Base-by-base conservation (phyloP, 2,888 invertebrate species). In the Oegoconia quadripuncta region DNA sequence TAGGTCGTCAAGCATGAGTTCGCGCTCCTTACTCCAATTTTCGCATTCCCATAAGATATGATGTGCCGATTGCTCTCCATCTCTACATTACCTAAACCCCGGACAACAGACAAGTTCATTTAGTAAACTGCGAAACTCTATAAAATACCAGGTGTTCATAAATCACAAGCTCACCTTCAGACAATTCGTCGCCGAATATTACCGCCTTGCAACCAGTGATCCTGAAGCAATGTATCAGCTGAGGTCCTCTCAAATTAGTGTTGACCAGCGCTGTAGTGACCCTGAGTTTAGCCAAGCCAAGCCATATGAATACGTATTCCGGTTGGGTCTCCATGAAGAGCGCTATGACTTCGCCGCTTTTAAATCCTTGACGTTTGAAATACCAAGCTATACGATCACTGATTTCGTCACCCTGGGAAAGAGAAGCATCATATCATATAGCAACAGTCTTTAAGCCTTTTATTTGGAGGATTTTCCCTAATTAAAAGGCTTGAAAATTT, bases 271-370 rank as follows among this genome's bases (percentile, higher is more conserved):
- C 97, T 0, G 95, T 92, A 2, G 93, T 87, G 0, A 95, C 90
- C 32, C 94, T 93, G 26, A 94, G 80, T 86, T 97, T 97, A 4
- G 96, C 93, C 29, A 98, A 79, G 0, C 97, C 98, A 3, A 99
- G 82, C 98, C 98, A 98, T 1, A 94, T 87, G 53, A 93, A 93
- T 0, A 95, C 91, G 68, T 94, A 97, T 71, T 98, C 96, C 0
- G 95, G 94, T 15, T 94, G 89, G 20, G 95, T 96, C 68, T 98
- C 97, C 93, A 97, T 93, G 48, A 96, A 89, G 9, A 99, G 74
- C 0, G 97, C 95, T 7, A 98, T 91, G 0, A 93, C 93, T 64
- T 98, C 97, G 0, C 96, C 97, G 35, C 91, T 78, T 37, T 84
- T 75, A 50, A 83, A 80, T 0, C 89, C 89, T 45, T 84, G 83